Base-by-base conservation (phyloP, 2,797 vertebrate species). In the Corythornis leucogaster region DNA sequence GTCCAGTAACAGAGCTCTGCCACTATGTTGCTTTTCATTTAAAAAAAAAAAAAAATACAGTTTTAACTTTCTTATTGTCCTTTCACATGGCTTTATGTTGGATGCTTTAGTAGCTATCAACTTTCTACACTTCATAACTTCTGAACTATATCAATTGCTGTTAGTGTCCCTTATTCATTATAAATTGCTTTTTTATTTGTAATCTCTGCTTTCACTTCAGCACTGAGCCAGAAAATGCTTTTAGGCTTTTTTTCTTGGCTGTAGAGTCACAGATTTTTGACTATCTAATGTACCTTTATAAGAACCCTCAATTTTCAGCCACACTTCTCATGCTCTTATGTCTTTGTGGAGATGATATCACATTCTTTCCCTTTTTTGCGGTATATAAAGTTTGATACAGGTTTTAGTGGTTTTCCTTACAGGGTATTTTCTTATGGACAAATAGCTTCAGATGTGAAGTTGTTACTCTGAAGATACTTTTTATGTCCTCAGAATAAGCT, bases 171-270 rank as follows among this genome's bases (percentile, higher is more conserved):
- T 57, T 83, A 93, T 92, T 93, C 55, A 74, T 87, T 89, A 90
- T 78, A 91, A 94, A 93, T 94, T 89, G 84, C 62, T 83, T 88
- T 94, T 93, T 93, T 87, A 91, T 95, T 94, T 89, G 89, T 95
- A 89, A 93, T 93, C 76, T 94, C 73, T 76, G 62, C 63, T 95
- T 85, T 87, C 55, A 91, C 73, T 91, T 87, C 76, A 85, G 33
- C 0, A 0, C 30, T 59, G 73, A 91, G 85, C 26, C 58, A 93
- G 75, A 87, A 94, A 94, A 92, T 45, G 68, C 55, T 90, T 94
- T 95, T 74, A 92, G 50, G 79, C 57, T 92, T 87, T 90, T 90
- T 76, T 92, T 90, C 88, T 82, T 85, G 50, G 33, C 38, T 87
- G 42, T 53, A 80, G 73, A 85, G 69, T 85, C 85, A 87, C 85